Evolutionary conservation across 2,888 invertebrate species (phyloP).

Genomic region (Amiota mariae): DNA sequence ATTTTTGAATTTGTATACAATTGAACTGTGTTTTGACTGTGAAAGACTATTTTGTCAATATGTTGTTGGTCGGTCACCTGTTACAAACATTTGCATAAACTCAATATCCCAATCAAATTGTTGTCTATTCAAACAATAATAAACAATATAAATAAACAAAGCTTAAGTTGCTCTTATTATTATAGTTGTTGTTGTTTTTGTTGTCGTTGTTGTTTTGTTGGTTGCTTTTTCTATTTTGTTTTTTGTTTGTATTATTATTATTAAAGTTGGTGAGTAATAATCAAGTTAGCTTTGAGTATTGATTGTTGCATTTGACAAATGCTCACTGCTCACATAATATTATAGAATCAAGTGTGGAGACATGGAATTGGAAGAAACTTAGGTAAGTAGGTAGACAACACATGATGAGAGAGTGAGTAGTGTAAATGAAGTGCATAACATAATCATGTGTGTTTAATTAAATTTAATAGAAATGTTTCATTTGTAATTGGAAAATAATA

Average conservation of each 20-base stretch:
- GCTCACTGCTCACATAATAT: background rate
- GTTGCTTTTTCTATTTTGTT: slow-evolving; percentile 45
- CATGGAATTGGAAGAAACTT: too few species aligned
- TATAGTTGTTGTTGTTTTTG: slow-evolving; percentile 43
- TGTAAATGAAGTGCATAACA: background rate
- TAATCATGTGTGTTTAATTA: too few species aligned
- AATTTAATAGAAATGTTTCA: too few species aligned
- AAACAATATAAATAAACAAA: background rate
- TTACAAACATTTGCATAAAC: slow-evolving; percentile 11
- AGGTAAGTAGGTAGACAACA: too few species aligned
- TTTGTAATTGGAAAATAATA: too few species aligned
- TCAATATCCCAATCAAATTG: too few species aligned
- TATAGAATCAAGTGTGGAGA: too few species aligned
- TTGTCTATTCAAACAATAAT: background rate
- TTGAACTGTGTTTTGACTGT: too few species aligned
- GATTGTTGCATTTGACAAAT: slow-evolving; percentile 8
- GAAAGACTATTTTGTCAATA: too few species aligned
- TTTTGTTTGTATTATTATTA: slow-evolving; percentile 1
- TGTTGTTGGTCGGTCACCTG: too few species aligned
- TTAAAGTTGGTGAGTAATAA: slow-evolving; percentile 46
- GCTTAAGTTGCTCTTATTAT: too few species aligned
- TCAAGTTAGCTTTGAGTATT: slow-evolving; percentile 35
- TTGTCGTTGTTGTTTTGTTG: slow-evolving; percentile 10
- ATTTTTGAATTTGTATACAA: too few species aligned
- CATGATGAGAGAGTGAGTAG: background rate